Evolutionary conservation across 1,140 invertebrate species (phyloP).

Genomic region (Bacillus rossius): DNA sequence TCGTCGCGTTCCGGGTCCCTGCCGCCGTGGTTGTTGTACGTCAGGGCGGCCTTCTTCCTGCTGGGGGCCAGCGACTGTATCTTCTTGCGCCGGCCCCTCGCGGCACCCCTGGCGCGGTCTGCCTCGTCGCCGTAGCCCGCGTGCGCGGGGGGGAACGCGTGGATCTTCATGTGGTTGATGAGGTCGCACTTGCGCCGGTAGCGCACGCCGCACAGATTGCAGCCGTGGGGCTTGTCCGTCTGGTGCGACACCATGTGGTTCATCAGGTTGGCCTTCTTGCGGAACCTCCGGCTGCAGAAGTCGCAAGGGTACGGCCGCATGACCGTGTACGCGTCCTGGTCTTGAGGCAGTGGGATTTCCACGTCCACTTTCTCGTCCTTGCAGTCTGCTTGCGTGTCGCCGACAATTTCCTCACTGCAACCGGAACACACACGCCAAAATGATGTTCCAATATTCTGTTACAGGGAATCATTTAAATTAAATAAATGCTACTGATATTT

Average conservation of each 20-base stretch:
- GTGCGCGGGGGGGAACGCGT: conserved; percentile 57
- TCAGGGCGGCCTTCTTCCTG: conserved; percentile 33
- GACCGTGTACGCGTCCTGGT: conserved; percentile 74
- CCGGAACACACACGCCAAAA: neutral
- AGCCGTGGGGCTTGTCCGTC: conserved; percentile 67
- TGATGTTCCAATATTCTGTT: conserved; percentile 3
- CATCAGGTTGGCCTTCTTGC: conserved; percentile 75
- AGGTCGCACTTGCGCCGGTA: conserved; percentile 71
- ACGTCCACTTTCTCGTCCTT: conserved; percentile 48
- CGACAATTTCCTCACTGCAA: conserved; percentile 16
- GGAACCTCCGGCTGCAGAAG: conserved; percentile 73
- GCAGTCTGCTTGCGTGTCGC: conserved; percentile 21
- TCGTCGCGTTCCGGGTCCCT: neutral
- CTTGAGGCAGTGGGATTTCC: conserved; percentile 69
- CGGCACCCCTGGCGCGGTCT: conserved; percentile 12
- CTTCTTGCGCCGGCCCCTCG: conserved; percentile 43
- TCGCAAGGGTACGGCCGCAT: conserved; percentile 79
- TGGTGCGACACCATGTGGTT: conserved; percentile 81
- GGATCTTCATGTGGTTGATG: conserved; percentile 75
- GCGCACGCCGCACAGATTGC: conserved; percentile 69
- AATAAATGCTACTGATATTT: no score
- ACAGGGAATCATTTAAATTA: no score
- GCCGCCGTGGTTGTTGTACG: conserved; percentile 22
- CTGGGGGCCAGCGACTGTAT: conserved; percentile 26
- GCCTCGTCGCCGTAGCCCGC: conserved; percentile 5